Conservation (phyloP, 2,888 invertebrate genomes). For the Rhagonycha fulva region DNA sequence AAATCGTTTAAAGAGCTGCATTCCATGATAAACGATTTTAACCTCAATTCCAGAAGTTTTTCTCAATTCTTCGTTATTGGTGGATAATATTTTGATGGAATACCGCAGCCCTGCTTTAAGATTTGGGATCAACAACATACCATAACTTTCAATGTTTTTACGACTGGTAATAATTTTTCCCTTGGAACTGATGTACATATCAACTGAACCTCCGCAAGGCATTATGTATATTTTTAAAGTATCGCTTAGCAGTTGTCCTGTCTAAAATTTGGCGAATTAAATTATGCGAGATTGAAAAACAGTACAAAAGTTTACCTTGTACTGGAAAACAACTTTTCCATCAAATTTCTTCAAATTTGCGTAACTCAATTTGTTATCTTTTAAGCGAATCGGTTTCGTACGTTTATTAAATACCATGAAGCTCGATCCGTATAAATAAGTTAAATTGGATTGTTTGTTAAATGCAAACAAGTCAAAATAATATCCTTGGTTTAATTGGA, state of each 20-base stretch:
- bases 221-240: conserved; percentile 56
- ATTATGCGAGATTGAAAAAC: neutral
- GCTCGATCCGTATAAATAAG: conserved; percentile 57
- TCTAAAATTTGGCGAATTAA: conserved; percentile 34
- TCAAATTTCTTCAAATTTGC: conserved; percentile 59
- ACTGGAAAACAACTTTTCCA: conserved; percentile 60
- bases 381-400: conserved; percentile 50
- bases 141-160: conserved; percentile 56
- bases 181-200: conserved; percentile 55
- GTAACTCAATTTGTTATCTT: conserved; percentile 57
- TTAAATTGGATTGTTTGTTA: conserved; percentile 57
- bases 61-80: conserved; percentile 58
- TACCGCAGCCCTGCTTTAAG: conserved; percentile 57
- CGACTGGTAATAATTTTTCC: conserved; percentile 49
- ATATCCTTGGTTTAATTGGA: conserved; percentile 56
- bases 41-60: conserved; percentile 60
- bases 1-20: neutral
- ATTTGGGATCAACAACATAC: conserved; percentile 50
- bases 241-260: conserved; percentile 39
- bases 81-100: conserved; percentile 57
- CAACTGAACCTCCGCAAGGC: conserved; percentile 61
- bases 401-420: conserved; percentile 50
- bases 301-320: conserved; percentile 51
- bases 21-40: conserved; percentile 17
- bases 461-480: conserved; percentile 61